phyloP scores from a whole-genome alignment of 2,113 vertebrate genomes.

The Toxostoma redivivum region DNA sequence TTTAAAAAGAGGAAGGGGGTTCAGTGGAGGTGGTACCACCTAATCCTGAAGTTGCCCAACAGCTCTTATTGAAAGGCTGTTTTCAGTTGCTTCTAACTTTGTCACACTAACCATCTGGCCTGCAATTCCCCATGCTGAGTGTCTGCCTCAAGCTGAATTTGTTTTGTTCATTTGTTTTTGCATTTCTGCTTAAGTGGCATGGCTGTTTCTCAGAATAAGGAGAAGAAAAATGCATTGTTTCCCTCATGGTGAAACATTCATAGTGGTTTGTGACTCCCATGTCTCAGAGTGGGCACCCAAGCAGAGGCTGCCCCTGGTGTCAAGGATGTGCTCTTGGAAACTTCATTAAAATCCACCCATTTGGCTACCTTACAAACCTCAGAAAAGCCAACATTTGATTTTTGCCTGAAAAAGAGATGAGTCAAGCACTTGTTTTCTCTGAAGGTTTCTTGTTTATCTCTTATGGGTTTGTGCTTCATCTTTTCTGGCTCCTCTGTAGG shows the following conservation, averaged over 20 bases:
- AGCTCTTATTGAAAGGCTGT: slow-evolving; percentile 3
- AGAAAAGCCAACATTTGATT: background rate
- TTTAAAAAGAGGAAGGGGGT: background rate
- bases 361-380: background rate
- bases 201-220: slow-evolving; percentile 28
- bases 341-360: background rate
- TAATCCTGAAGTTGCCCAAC: slow-evolving; percentile 19
- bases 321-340: background rate
- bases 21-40: background rate
- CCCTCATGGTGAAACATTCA: background rate
- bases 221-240: slow-evolving; percentile 44
- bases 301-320: background rate
- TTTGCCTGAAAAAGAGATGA: background rate
- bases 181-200: slow-evolving; percentile 10
- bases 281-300: background rate
- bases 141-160: slow-evolving; percentile 39
- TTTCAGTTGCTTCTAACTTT: slow-evolving; percentile 39
- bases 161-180: slow-evolving; percentile 33
- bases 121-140: slow-evolving; percentile 26
- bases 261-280: background rate
- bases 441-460: background rate
- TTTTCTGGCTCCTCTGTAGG: background rate
- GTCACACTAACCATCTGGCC: slow-evolving; percentile 43
- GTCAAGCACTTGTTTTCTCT: background rate
- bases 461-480: background rate